Evolutionary conservation across 2,797 vertebrate species (phyloP).

Genomic region (Simalia tracyae): DNA sequence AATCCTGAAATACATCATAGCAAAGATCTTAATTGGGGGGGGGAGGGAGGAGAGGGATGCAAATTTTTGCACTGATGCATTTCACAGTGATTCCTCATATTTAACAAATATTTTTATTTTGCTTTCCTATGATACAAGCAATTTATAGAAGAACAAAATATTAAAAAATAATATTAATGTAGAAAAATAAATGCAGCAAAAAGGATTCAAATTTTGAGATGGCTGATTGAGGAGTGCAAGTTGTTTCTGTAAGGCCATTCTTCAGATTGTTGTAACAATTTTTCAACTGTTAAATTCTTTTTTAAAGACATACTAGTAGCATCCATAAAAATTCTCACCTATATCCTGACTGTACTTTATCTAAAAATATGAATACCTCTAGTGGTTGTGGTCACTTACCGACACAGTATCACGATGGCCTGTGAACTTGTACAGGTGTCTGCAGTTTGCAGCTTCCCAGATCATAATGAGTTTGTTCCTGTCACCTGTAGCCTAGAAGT

Average conservation of each 20-base stretch:
- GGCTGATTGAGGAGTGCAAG: background rate
- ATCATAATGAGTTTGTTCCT: slow-evolving; percentile 92
- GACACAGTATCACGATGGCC: slow-evolving; percentile 90
- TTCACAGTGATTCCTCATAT: background rate
- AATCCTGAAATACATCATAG: background rate
- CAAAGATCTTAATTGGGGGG: background rate
- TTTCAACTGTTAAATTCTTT: background rate
- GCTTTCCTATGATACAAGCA: background rate
- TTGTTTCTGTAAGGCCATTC: background rate
- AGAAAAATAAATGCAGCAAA: background rate
- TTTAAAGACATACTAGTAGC: background rate
- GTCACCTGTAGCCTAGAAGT: slow-evolving; percentile 88
- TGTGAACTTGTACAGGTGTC: slow-evolving; percentile 87
- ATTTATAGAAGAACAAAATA: background rate
- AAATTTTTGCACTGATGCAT: background rate
- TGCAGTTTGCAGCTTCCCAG: slow-evolving; percentile 88
- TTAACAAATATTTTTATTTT: background rate
- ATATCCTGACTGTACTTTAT: background rate
- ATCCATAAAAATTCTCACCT: background rate
- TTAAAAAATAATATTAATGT: background rate
- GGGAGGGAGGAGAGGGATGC: background rate
- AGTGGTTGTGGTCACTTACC: slow-evolving; percentile 70
- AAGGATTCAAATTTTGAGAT: background rate
- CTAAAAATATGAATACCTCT: background rate
- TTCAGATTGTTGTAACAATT: background rate